Evolutionary conservation across 2,888 invertebrate species (phyloP), one percentile per base, ranked within the genome.

Genomic region (Callinectes sapidus): DNA sequence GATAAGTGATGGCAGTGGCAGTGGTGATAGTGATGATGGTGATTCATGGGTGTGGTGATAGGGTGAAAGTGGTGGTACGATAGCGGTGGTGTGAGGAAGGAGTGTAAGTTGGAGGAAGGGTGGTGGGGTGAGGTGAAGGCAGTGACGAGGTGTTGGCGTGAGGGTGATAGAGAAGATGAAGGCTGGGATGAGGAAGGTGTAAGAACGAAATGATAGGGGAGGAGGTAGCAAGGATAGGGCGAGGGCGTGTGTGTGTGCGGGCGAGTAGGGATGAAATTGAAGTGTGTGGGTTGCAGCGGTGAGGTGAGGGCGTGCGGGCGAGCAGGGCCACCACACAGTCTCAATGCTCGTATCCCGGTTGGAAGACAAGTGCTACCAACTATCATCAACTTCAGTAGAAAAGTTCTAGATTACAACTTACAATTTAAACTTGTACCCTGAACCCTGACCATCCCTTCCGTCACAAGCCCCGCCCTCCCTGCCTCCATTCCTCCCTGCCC

Each of bases 381-480:
- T 81, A 35, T 81, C 81, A 81, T 81, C 81, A 81, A 81, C 81
- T 81, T 81, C 81, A 81, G 81, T 16, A 81, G 81, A 81, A 81
- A 81, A 81, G 81, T 81, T 81, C 35, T 81, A 81, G 81, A 81
- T 81, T 81, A 81, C 81, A 81, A 81, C 81, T 81, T 81, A 81
- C 81, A 81, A 81, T 81, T 81, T 81, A 81, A 81, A 81, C 81
- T 81, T 81, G 32, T 81, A 81, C 81, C 81, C 35, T 16, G n/a
- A 81, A n/a, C 81, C 77, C 81, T 35, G 81, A 81, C 81, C 81
- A 81, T 16, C 81, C 81, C 81, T 81, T 81, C 81, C 81, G 35
- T 81, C 81, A 81, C 81, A 81, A 35, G 8, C 81, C 32, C 35
- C 81, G 32, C 35, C 35, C 35, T 13, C 81, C 81, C 35, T 81